Base-by-base conservation (phyloP, 2,797 vertebrate genomes). In the Platalea minor region DNA sequence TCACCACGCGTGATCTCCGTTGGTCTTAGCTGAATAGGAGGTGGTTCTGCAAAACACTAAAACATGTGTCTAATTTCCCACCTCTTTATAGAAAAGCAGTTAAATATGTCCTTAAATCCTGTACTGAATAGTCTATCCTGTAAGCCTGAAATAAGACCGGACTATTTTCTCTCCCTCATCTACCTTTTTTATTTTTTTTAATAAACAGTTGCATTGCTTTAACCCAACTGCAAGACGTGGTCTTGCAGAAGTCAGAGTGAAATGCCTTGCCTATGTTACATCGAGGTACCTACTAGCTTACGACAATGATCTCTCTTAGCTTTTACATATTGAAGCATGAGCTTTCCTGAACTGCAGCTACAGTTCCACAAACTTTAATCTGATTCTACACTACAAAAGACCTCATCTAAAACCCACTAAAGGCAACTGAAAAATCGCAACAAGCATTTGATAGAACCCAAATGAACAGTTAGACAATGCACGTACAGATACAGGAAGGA, bases 1-100 rank as follows among this genome's bases (percentile, higher is more conserved):
- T 60, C 2, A 0, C 56, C 75, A 51, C 0, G 0, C 28, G 16
- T 21, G 18, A 51, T 56, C 37, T 37, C 56, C 0, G 0, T 1
- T 31, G 23, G n/a, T 43, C 25, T 46, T 28, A n/a, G 37, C 35
- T 59, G 28, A 67, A 45, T 4, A 41, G 24, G 53, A 75, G 57
- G 2, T 59, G 31, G 39, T 28, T 81, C 74, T 81, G 46, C 56
- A 80, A 89, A 93, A 77, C 50, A 76, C 60, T 51, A 31, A 77
- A 67, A 21, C 57, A 50, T 26, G 6, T 2, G 3, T 33, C 48
- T 56, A 2, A 69, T 56, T 74, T 56, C 74, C 46, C 37, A 60
- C 7, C 15, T 63, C 33, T 76, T 67, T 45, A 67, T 3, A 80
- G 39, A 65, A 77, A 48, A 68, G 17, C 33, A 76, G 31, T 57